Evolutionary conservation across 2,797 vertebrate species (phyloP).

Genomic region (Catharus ustulatus): DNA sequence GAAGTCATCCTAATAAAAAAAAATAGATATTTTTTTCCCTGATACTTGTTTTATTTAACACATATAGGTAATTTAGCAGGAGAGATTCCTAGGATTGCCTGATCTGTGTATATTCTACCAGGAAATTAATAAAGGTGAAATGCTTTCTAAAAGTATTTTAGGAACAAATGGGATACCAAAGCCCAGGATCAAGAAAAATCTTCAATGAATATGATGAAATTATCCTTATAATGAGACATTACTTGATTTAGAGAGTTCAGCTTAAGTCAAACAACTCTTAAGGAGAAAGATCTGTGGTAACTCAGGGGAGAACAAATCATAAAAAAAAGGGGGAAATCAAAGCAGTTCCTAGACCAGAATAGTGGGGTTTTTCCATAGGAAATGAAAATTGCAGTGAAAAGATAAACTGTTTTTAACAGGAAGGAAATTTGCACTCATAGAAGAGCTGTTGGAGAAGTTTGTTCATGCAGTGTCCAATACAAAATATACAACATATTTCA

Average conservation of each 20-base stretch:
- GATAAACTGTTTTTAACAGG: not conserved
- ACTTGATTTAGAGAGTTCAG: not conserved
- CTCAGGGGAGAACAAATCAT: not conserved
- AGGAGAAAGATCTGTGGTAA: not conserved
- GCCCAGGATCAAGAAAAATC: not conserved
- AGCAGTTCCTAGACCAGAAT: not conserved
- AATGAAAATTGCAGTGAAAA: not conserved
- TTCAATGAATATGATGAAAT: not conserved
- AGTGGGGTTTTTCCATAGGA: not conserved
- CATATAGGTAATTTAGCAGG: not conserved
- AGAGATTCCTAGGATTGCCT: not conserved
- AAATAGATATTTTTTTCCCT: not conserved
- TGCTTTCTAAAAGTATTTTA: not conserved
- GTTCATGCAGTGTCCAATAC: not conserved
- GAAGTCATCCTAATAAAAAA: not conserved
- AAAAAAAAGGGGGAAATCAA: not conserved
- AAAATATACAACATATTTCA: not conserved
- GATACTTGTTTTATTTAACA: not conserved
- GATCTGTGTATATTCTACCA: not conserved
- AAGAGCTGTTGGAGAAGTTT: not conserved
- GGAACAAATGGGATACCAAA: not conserved
- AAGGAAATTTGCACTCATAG: not conserved
- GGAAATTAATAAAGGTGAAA: not conserved
- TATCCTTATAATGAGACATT: not conserved
- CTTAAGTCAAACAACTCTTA: not conserved